phyloP scores from a whole-genome alignment of 2,888 invertebrate genomes.

The Camponotus fellah region DNA sequence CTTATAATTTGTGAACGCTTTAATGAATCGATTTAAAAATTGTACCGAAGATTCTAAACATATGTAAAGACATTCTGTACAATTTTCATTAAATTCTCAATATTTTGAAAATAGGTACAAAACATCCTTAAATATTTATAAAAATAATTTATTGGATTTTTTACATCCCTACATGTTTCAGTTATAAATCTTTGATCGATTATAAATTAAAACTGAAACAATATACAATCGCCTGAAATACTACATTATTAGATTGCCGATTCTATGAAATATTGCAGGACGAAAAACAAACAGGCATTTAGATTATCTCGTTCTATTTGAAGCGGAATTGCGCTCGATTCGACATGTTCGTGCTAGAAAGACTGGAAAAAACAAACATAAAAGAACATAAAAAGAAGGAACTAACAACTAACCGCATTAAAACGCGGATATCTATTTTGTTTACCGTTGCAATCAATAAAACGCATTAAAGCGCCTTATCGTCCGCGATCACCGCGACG shows the following conservation, averaged over 20 bases:
- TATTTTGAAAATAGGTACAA: no score
- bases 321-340: background rate
- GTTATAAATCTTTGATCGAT: background rate
- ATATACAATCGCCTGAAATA: background rate
- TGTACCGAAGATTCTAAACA: no score
- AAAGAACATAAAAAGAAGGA: background rate
- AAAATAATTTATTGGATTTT: background rate
- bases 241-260: background rate
- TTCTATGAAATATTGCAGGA: background rate
- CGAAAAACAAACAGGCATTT: background rate
- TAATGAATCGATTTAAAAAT: no score
- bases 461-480: constrained; percentile 43
- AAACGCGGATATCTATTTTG: constrained; percentile 15
- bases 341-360: background rate
- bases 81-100: no score
- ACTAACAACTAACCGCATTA: background rate
- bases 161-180: background rate
- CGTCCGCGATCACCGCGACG: constrained; percentile 8
- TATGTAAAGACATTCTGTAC: no score
- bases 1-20: no score
- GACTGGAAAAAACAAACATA: background rate
- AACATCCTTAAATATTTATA: background rate
- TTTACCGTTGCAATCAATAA: constrained; percentile 39
- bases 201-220: background rate
- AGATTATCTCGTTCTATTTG: background rate